Percentiles rank a stretch among this genome's conserved stretches.
phyloP scores from a whole-genome alignment of 2,888 invertebrate genomes.

The Amiota communis region DNA sequence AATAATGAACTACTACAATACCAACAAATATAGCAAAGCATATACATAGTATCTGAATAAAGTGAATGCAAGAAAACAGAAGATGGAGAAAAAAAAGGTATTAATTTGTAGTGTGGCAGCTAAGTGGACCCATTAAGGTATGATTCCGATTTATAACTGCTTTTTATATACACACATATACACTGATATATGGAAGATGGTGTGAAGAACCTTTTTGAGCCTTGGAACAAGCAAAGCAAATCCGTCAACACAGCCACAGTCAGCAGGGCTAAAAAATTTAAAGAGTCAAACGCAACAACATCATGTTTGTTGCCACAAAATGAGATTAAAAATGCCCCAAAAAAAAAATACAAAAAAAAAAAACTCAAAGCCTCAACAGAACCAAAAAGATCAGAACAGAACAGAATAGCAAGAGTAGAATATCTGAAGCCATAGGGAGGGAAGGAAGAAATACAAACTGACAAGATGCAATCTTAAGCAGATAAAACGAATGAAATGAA shows the following conservation, averaged over 20 bases:
- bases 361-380: neutral
- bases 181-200: neutral
- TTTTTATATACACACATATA: neutral
- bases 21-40: conserved; percentile 4
- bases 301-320: conserved; percentile 32
- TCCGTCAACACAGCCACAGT: conserved; percentile 40
- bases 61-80: conserved; percentile 1
- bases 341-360: conserved; percentile 21
- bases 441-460: conserved; percentile 38
- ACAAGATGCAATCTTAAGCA: conserved; percentile 60
- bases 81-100: conserved; percentile 14
- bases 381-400: conserved; percentile 6
- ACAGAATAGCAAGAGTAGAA: neutral
- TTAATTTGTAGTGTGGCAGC: conserved; percentile 40
- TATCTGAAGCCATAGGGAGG: conserved; percentile 12
- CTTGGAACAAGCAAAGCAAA: conserved; percentile 30
- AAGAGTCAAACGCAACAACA: conserved; percentile 12
- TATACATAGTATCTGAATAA: neutral
- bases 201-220: conserved; percentile 31
- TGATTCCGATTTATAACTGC: conserved; percentile 28
- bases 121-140: conserved; percentile 46
- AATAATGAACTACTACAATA: conserved; percentile 37
- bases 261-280: neutral
- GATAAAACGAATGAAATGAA: conserved; percentile 45
- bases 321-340: conserved; percentile 33